Conservation (phyloP, 2,797 vertebrate genomes). For the Paratrypauchen microcephalus region DNA sequence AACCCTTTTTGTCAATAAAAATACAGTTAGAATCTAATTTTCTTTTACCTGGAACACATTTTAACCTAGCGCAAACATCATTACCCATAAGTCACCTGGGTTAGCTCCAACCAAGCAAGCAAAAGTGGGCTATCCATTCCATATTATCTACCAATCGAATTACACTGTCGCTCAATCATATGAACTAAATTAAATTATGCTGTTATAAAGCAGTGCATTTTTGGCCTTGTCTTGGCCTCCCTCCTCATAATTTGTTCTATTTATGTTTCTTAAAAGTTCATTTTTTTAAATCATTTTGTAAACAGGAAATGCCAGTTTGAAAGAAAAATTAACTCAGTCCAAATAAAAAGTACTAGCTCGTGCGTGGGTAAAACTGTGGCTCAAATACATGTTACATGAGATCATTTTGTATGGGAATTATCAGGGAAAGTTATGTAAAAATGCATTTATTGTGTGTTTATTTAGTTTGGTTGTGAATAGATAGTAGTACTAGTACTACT, state of each 20-base stretch:
- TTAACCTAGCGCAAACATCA: conserved; percentile 55
- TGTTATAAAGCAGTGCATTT: conserved; percentile 38
- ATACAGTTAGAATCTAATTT: conserved; percentile 19
- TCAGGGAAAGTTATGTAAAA: background rate
- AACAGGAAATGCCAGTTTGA: background rate
- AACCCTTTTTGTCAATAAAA: conserved; percentile 60
- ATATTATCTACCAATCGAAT: conserved; percentile 32
- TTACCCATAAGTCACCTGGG: conserved; percentile 51
- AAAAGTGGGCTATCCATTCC: conserved; percentile 15
- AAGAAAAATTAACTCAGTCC: conserved; percentile 41
- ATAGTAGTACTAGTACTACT: background rate
- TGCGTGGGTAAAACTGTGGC: conserved; percentile 52
- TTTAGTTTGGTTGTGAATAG: background rate
- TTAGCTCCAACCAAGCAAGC: conserved; percentile 37
- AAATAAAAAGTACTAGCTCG: conserved; percentile 51
- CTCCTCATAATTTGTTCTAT: conserved; percentile 50
- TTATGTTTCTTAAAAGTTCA: background rate
- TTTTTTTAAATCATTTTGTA: conserved; percentile 19
- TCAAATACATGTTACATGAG: conserved; percentile 41
- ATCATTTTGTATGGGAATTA: conserved; percentile 22
- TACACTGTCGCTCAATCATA: conserved; percentile 27
- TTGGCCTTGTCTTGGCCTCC: conserved; percentile 43
- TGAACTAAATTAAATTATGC: conserved; percentile 38
- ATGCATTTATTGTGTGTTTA: background rate
- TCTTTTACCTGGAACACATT: conserved; percentile 10